Percentiles rank a stretch among this genome's conserved stretches.
Evolutionary conservation across 2,113 vertebrate genomes (phyloP).

Genomic region (Maccullochella peelii): DNA sequence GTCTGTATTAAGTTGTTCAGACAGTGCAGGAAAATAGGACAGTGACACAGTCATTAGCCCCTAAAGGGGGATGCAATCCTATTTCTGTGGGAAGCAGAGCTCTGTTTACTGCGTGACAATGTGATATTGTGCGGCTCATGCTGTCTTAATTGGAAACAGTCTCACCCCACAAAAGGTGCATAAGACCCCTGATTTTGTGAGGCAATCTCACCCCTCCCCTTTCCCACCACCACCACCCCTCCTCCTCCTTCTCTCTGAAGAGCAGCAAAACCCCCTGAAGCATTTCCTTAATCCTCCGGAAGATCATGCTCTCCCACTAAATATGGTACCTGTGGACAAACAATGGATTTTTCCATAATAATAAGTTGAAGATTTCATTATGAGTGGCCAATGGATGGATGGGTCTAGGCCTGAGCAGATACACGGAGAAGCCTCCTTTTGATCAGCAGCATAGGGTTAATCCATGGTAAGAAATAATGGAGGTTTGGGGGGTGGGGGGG

Average conservation of each 20-base stretch:
- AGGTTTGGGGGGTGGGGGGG: conserved; percentile 57
- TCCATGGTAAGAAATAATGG: conserved; percentile 82
- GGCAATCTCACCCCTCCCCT: conserved; percentile 72
- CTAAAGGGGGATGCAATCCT: conserved; percentile 73
- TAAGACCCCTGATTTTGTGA: conserved; percentile 77
- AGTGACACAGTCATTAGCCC: conserved; percentile 70
- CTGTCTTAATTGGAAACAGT: conserved; percentile 84
- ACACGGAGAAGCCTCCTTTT: conserved; percentile 77
- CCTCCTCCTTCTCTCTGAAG: conserved; percentile 67
- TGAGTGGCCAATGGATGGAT: conserved; percentile 78
- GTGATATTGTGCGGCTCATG: conserved; percentile 80
- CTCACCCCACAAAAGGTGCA: conserved; percentile 79
- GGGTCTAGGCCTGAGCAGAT: conserved; percentile 68
- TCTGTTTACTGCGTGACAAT: conserved; percentile 84
- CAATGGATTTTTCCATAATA: conserved; percentile 85
- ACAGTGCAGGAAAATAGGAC: conserved; percentile 57
- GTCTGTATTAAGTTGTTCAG: conserved; percentile 57
- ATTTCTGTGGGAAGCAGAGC: conserved; percentile 74
- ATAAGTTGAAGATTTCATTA: conserved; percentile 83
- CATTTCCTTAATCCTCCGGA: conserved; percentile 82
- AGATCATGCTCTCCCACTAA: conserved; percentile 80
- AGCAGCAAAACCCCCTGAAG: conserved; percentile 74
- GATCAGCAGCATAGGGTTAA: conserved; percentile 84
- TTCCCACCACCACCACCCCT: conserved; percentile 49
- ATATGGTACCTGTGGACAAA: conserved; percentile 83